Base-by-base conservation (phyloP, 1,140 invertebrate species). In the Drosophila rufa region DNA sequence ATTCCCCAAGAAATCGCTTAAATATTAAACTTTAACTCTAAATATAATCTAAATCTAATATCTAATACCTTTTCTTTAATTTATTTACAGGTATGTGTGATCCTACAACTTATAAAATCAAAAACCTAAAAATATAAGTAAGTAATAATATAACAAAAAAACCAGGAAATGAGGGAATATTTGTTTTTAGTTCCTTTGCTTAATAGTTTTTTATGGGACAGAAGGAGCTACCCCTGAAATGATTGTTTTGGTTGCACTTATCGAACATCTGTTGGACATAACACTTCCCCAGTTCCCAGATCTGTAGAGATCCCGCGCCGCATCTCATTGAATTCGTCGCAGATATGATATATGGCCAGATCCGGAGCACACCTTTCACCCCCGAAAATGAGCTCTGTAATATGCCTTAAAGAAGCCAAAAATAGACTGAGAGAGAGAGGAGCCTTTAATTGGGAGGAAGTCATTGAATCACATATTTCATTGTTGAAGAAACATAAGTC, bases 401-500 rank as follows among this genome's bases (percentile, higher is more conserved):
- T 56, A 25, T 68, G 51, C 66, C 46, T 67, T 57, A 30, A 43
- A 27, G 43, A 46, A 71, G 45, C 70, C 68, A 50, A 73, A 73
- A 73, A 73, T 71, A 73, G 70, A 73, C 55, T 27, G 65, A 12
- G 12, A 15, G 51, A 38, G 19, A 71, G 53, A 33, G 56, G 33
- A 73, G 69, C 70, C 67, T 73, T 73, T 73, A 57, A 57, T 58
- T 53, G 65, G 66, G 80, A 75, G 80, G 78, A 75, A 79, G 69
- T 78, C 61, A 69, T 77, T 66, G 69, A 70, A 78, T 70, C 53
- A 62, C 68, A 75, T 78, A 86, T 66, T 81, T 82, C 69, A 87
- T 82, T 79, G 75, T 79, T 57, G 66, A 17, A 74, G 55, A 46
- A 61, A 69, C 75, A 82, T 91, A 90, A 90, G 87, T 87, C 80